These are phyloP conservation scores for Syngnathus typhle DNA, from an alignment of 2,113 vertebrate species.

Conservation along the genomic window DNA sequence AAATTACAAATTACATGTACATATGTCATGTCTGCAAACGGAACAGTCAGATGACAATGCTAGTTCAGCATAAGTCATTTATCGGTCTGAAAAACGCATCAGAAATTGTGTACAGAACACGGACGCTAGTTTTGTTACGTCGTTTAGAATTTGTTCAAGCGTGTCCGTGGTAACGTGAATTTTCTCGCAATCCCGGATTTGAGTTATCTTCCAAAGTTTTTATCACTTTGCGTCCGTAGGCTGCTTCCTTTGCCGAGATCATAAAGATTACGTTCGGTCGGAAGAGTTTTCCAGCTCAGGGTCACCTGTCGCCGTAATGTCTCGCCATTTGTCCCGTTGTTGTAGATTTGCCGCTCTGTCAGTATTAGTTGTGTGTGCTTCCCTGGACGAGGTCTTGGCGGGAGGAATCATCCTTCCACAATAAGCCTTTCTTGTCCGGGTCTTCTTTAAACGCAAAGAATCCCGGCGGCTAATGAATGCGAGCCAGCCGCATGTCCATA, in stretches of 20 bases:
- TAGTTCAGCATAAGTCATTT: too few species aligned
- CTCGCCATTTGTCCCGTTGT: neutral
- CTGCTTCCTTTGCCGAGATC: neutral
- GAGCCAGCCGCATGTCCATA: neutral
- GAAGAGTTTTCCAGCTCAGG: neutral
- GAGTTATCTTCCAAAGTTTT: neutral
- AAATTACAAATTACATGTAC: neutral
- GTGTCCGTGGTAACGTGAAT: too few species aligned
- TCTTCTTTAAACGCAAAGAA: neutral
- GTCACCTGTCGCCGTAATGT: neutral
- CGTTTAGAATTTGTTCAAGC: too few species aligned
- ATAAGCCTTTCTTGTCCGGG: neutral
- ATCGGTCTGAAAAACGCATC: too few species aligned
- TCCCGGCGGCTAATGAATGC: neutral
- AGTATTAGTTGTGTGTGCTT: slow-evolving; percentile 9
- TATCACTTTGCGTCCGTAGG: neutral
- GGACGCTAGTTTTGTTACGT: too few species aligned
- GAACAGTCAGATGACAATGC: too few species aligned
- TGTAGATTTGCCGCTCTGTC: neutral
- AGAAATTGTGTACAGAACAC: too few species aligned
- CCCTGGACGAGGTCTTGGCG: slow-evolving; percentile 11
- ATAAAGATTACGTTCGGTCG: neutral
- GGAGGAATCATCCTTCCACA: neutral
- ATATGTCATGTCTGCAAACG: too few species aligned
- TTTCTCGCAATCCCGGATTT: neutral